These are phyloP conservation scores for Gobius niger DNA, from an alignment of 2,113 vertebrate genomes.

Conservation along the genomic window DNA sequence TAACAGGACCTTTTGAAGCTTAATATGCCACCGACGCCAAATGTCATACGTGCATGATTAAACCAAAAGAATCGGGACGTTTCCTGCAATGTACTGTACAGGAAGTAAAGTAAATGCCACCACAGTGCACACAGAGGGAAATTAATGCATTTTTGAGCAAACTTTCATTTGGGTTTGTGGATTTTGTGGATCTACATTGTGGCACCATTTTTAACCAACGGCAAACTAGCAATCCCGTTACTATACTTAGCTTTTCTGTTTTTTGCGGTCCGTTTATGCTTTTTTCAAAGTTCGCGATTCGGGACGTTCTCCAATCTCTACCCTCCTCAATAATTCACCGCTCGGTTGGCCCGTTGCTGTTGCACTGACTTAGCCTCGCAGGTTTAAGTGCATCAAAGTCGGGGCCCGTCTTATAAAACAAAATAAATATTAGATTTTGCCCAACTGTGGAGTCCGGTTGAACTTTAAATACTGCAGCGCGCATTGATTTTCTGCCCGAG, in stretches of 20 bases:
- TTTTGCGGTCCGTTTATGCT: neutral
- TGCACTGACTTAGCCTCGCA: conserved; percentile 9
- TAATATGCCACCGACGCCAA: neutral
- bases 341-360: conserved; percentile 22
- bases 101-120: neutral
- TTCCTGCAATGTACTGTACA: neutral
- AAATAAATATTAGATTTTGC: conserved; percentile 18
- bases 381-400: conserved; percentile 31
- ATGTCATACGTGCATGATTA: neutral
- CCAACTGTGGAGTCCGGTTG: neutral
- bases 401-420: conserved; percentile 10
- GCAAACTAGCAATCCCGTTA: too few species aligned
- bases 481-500: conserved; percentile 20
- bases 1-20: neutral
- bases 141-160: neutral
- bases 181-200: neutral
- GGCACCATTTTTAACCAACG: too few species aligned
- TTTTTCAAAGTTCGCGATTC: conserved; percentile 29
- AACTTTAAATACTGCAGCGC: neutral
- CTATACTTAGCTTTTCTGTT: too few species aligned
- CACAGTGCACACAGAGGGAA: neutral
- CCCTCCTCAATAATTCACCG: conserved; percentile 64
- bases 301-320: conserved; percentile 47
- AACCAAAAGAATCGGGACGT: neutral
- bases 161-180: neutral